Base-by-base conservation (phyloP, 1,140 invertebrate genomes). In the Caenorhabditis inopinata region DNA sequence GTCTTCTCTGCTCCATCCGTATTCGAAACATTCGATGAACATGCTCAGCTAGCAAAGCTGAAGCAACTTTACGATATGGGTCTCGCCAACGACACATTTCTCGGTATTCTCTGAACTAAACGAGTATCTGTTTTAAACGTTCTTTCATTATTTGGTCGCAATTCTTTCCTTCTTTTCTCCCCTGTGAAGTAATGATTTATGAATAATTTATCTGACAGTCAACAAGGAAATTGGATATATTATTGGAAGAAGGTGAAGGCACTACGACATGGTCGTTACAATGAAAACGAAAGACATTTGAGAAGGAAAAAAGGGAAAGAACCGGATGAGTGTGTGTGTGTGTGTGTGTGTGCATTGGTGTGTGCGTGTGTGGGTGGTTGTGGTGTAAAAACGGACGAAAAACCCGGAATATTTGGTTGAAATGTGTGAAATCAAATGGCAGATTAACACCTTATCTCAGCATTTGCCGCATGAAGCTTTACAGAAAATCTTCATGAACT, bases 401-500 rank as follows among this genome's bases (percentile, higher is more conserved):
- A 11, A 23, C 49, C 32, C 32, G 58, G 58, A 68, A 21, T 21
- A 68, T 18, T 18, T 68, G 12, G 18, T 23, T 58, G 14, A 4
- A 32, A 58, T 16, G 3, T 58, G 51, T 58, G 38, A 5, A 42
- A 42, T 42, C 38, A 14, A 14, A 42, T 42, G 38, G 38, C 6
- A 42, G 38, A 5, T 7, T 42, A 79, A 77, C 47, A 32, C 1
- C 25, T 18, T 9, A 42, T 0, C 1, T 81, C 32, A 82, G 38
- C 84, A 85, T 74, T 74, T 51, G 29, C 81, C 84, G 62, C 87
- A 88, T 11, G 87, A 87, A 49, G 82, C 78, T 75, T 84, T 83
- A 74, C 87, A 88, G 84, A 89, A 89, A 14, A 89, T 83, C 74
- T 87, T 87, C 87, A 88, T 88, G 42, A 88, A 88, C 74, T 87